These are phyloP conservation scores for Ornithorhynchus anatinus DNA, from an alignment of 2,113 vertebrate genomes.

Conservation along the genomic window DNA sequence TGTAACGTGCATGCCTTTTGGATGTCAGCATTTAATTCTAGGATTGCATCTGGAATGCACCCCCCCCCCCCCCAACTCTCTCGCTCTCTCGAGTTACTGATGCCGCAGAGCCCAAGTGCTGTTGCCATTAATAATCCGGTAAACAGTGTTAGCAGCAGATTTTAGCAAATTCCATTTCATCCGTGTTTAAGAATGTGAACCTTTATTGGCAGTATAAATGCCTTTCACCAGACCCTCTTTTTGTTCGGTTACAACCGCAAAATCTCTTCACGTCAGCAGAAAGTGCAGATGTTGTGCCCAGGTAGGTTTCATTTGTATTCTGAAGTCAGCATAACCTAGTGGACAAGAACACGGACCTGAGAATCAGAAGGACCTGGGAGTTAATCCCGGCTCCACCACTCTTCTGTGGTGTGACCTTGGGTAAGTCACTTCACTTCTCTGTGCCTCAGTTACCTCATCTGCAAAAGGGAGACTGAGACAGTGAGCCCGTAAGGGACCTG, in stretches of 20 bases:
- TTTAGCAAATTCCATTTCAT: conserved; percentile 49
- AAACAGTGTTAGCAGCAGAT: conserved; percentile 17
- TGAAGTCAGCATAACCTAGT: too few relatives aligned
- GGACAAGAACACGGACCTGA: too few relatives aligned
- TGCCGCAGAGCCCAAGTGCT: not conserved
- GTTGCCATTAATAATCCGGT: conserved; percentile 34
- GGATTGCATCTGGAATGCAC: conserved; percentile 32
- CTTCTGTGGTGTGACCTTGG: too few relatives aligned
- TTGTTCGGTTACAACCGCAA: conserved; percentile 10
- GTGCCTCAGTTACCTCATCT: too few relatives aligned
- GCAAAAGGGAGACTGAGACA: too few relatives aligned
- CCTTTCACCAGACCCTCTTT: conserved; percentile 32
- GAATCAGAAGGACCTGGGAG: too few relatives aligned
- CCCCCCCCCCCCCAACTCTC: too few relatives aligned
- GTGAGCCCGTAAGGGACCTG: too few relatives aligned
- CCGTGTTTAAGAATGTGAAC: conserved; percentile 14
- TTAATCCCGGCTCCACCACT: too few relatives aligned
- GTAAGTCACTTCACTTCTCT: too few relatives aligned
- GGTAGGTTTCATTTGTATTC: not conserved
- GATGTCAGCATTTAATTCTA: conserved; percentile 44
- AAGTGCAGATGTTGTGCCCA: conserved; percentile 15
- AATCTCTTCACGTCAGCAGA: conserved; percentile 39
- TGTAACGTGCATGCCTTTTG: conserved; percentile 41
- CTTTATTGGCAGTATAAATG: conserved; percentile 30
- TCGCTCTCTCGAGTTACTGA: not conserved